Conservation (phyloP, 1,140 invertebrate species). For the Oncopeltus fasciatus region DNA sequence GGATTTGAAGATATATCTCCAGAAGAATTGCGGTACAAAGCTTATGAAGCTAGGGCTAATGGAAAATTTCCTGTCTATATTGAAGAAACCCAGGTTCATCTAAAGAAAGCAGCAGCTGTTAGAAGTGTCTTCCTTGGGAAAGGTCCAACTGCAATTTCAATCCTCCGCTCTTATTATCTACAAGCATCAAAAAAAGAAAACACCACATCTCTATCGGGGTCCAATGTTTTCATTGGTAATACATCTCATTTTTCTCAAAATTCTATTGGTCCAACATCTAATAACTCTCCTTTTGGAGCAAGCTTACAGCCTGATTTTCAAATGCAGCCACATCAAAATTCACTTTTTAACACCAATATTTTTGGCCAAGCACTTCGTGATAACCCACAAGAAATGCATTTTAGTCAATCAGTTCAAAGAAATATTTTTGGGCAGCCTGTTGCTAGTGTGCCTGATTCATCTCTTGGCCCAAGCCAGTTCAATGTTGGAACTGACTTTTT, state of each 20-base stretch:
- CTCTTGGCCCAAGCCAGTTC: not conserved
- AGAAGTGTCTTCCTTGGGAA: not conserved
- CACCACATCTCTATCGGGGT: not conserved
- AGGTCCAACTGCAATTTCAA: not conserved
- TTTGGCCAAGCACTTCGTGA: not conserved
- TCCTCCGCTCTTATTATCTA: not conserved
- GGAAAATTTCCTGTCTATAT: conserved; percentile 9
- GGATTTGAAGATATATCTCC: conserved; percentile 19
- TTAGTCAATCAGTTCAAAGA: not conserved
- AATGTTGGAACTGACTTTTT: not conserved
- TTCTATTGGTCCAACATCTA: not conserved
- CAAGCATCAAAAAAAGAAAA: not conserved
- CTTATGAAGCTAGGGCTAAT: conserved; percentile 10
- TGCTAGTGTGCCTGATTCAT: not conserved
- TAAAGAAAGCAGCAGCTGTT: not conserved
- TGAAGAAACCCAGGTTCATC: not conserved
- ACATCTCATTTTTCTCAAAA: not conserved
- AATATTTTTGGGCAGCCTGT: not conserved
- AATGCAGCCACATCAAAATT: not conserved
- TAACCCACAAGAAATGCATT: not conserved
- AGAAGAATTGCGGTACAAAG: conserved; percentile 18
- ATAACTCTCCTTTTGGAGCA: not conserved
- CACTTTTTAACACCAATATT: not conserved
- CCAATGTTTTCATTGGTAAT: not conserved
- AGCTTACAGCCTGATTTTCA: not conserved